These are phyloP conservation scores for Hypomecis atomaria DNA, from an alignment of 2,888 invertebrate species.

Conservation along the genomic window DNA sequence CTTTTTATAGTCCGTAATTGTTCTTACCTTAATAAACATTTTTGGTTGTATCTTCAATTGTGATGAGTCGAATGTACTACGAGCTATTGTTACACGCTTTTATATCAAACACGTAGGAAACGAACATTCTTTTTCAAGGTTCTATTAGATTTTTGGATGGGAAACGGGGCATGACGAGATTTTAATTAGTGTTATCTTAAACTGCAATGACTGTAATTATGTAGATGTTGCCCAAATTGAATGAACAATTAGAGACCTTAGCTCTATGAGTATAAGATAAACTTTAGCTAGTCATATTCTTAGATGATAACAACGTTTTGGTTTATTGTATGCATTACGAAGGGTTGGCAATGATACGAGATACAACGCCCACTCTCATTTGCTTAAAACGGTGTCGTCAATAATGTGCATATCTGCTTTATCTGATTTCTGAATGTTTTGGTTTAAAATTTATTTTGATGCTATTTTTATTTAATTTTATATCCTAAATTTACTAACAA, in stretches of 20 bases:
- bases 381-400: conserved; percentile 26
- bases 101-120: conserved; percentile 67
- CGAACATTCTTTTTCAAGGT: conserved; percentile 62
- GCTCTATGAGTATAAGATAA: background rate
- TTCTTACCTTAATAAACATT: conserved; percentile 68
- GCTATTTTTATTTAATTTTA: background rate
- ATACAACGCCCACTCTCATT: conserved; percentile 30
- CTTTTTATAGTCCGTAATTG: conserved; percentile 33
- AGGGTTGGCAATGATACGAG: conserved; percentile 47
- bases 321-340: conserved; percentile 42
- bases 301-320: conserved; percentile 38
- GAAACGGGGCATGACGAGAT: conserved; percentile 68
- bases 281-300: conserved; percentile 3
- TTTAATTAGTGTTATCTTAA: conserved; percentile 57
- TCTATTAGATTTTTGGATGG: conserved; percentile 58
- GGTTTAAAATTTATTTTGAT: background rate
- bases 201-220: conserved; percentile 50
- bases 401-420: conserved; percentile 11
- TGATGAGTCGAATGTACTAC: conserved; percentile 62
- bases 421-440: background rate
- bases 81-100: conserved; percentile 63
- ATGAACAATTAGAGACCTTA: conserved; percentile 40
- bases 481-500: no score
- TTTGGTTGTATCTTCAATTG: conserved; percentile 58
- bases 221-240: conserved; percentile 34